Percentiles rank a stretch among this genome's conserved stretches.
Conservation (phyloP, 2,113 vertebrate species). For the Albula glossodonta region DNA sequence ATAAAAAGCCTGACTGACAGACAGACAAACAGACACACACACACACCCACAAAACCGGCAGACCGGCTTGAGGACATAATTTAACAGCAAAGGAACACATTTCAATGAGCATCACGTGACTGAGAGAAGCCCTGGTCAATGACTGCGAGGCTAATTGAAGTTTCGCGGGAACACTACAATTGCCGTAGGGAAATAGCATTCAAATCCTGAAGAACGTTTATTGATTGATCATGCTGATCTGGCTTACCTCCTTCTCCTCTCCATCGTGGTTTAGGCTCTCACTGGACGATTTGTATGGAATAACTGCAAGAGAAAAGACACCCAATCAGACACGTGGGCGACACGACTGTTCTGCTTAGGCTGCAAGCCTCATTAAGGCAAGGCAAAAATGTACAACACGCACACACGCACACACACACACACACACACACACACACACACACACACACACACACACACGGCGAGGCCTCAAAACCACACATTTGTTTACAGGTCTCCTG, state of each 20-base stretch:
- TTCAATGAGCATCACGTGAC: not conserved
- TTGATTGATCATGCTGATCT: not conserved
- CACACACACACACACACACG: not conserved
- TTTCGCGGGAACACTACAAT: not conserved
- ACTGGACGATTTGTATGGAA: constrained; percentile 87
- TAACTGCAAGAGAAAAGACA: constrained; percentile 47
- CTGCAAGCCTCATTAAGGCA: not conserved
- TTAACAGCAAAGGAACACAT: not conserved
- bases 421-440: not conserved
- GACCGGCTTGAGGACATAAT: not conserved
- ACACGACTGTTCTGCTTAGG: not conserved
- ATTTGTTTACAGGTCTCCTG: not conserved
- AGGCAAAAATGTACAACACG: not conserved
- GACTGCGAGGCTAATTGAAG: not conserved
- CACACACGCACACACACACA: too few species aligned
- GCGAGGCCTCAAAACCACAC: not conserved
- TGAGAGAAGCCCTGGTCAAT: not conserved
- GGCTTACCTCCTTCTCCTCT: constrained; percentile 94
- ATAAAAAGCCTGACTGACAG: not conserved
- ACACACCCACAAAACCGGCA: too few species aligned
- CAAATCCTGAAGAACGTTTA: not conserved
- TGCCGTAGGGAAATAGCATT: not conserved
- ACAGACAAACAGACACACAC: not conserved
- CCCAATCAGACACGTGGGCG: not conserved
- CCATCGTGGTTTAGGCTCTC: constrained; percentile 90